phyloP scores from a whole-genome alignment of 2,888 invertebrate genomes.

The Caradrina kadenii region DNA sequence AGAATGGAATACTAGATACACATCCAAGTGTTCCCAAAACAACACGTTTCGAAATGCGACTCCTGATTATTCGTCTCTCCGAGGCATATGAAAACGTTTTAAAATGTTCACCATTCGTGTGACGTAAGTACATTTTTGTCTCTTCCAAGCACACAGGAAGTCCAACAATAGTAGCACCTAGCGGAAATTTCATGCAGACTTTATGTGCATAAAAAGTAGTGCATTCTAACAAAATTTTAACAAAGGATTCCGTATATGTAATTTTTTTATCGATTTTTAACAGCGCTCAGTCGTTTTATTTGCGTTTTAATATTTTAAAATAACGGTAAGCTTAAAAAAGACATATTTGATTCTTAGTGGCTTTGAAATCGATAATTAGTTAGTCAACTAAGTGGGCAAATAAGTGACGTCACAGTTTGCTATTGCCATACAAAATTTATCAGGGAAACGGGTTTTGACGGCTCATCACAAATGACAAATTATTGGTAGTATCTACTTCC shows the following conservation, averaged over 20 bases:
- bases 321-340: too few relatives aligned
- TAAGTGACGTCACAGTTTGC: too few relatives aligned
- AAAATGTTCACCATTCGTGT: conserved; percentile 29
- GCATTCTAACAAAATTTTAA: neutral
- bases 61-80: conserved; percentile 16
- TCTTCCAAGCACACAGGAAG: conserved; percentile 32
- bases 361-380: too few relatives aligned
- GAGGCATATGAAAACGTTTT: conserved; percentile 46
- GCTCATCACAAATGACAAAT: too few relatives aligned
- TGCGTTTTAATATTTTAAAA: too few relatives aligned
- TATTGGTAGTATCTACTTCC: too few relatives aligned
- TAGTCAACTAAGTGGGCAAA: too few relatives aligned
- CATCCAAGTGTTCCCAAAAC: neutral
- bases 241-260: conserved; percentile 21
- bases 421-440: too few relatives aligned
- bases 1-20: neutral
- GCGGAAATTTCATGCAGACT: conserved; percentile 49
- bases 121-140: conserved; percentile 49
- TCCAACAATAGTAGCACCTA: conserved; percentile 33
- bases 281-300: neutral
- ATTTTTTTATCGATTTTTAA: neutral
- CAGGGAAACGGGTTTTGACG: too few relatives aligned
- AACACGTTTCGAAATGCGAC: conserved; percentile 1
- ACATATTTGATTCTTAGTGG: too few relatives aligned
- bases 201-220: conserved; percentile 35